Base-by-base conservation (phyloP, 2,888 invertebrate species). In the Gonocerus acuteangulatus region DNA sequence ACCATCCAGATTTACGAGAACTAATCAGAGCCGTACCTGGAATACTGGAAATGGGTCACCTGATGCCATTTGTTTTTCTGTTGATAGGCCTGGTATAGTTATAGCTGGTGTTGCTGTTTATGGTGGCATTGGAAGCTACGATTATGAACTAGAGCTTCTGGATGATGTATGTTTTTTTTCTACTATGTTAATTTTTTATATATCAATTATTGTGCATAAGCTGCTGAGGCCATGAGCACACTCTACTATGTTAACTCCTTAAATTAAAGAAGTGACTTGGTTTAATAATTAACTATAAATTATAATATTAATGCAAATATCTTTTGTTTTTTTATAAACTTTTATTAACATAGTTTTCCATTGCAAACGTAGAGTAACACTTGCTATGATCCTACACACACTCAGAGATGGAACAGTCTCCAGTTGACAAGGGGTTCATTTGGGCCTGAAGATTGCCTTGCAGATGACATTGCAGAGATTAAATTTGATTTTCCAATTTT, bases 11-110 rank as follows among this genome's bases (percentile, higher is more conserved):
- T 97, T 96, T 74, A 88, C 91, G 44, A 84, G 93, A 49, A 87
- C 89, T 47, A 95, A 94, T 73, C 85, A 88, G 68, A 86, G 87
- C 51, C 83, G 93, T 47, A 89, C 90, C 0, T 97, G 97, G 97
- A 95, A 96, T 73, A 94, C 95, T 0, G 94, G 95, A 2, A 94
- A 93, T 73, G 95, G 95, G 27, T 93, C 93, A 9, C 93, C 95
- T 0, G 97, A 99, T 76, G 95, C 95, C 0, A 89, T 99, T 70
- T 91, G 91, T 70, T 94, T 96, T 72, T 86, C 87, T 34, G 95
- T 96, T 9, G 95, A 97, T 76, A 81, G 88, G 18, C 80, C 88
- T 0, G 95, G 95, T 1, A 84, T 96, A 48, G 84, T 89, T 21
- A 81, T 97, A 42, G 89, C 89, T 23, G 97, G 96, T 1, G 89